These are phyloP conservation scores for Melanargia galathea DNA, from an alignment of 2,888 invertebrate genomes.

Conservation along the genomic window DNA sequence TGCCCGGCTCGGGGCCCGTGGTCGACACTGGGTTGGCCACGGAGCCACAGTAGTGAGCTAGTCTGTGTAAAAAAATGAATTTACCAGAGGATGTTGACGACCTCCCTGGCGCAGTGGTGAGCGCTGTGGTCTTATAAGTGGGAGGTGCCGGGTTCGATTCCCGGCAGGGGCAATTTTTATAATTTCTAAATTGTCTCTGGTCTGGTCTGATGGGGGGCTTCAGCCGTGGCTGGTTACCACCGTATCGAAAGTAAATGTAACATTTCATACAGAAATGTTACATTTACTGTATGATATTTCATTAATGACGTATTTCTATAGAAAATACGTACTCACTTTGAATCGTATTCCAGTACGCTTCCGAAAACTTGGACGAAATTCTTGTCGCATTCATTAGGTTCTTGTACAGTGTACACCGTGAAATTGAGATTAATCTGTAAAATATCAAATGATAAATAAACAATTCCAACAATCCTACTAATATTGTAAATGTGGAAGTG, in stretches of 20 bases:
- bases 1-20: slow-evolving; percentile 41
- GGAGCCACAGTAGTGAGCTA: slow-evolving; percentile 92
- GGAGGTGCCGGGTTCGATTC: no score
- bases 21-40: slow-evolving; percentile 90
- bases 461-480: not conserved
- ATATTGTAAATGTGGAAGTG: not conserved
- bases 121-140: no score
- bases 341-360: slow-evolving; percentile 51
- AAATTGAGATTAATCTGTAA: slow-evolving; percentile 70
- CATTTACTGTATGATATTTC: not conserved
- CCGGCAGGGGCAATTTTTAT: no score
- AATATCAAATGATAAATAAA: not conserved
- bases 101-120: no score
- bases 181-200: no score
- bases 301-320: not conserved
- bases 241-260: no score
- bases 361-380: slow-evolving; percentile 69
- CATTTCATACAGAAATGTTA: no score
- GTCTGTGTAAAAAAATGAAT: slow-evolving; percentile 52
- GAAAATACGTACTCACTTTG: slow-evolving; percentile 52
- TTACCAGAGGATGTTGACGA: no score
- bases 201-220: no score
- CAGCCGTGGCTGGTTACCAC: no score
- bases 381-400: slow-evolving; percentile 66
- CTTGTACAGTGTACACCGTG: slow-evolving; percentile 52